These are phyloP conservation scores for Pelecanus crispus DNA, from an alignment of 2,113 vertebrate species.

Conservation along the genomic window DNA sequence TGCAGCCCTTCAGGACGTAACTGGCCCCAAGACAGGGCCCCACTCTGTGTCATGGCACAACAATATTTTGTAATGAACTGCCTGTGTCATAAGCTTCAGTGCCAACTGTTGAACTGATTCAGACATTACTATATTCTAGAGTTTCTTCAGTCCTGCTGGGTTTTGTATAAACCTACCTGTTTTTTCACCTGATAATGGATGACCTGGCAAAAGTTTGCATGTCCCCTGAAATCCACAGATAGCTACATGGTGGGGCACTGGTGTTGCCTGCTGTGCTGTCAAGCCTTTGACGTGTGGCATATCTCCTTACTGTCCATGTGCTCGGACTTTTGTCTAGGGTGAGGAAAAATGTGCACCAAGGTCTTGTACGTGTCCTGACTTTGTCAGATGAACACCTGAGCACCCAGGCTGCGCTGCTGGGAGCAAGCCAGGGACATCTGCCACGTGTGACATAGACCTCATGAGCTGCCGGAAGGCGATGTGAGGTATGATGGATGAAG, in stretches of 20 bases:
- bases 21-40: not conserved
- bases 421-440: not conserved
- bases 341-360: not conserved
- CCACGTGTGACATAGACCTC: rapidly evolving
- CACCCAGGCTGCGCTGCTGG: not conserved
- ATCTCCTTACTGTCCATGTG: not conserved
- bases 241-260: not conserved
- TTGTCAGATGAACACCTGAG: not conserved
- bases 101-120: not conserved
- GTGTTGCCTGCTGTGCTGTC: not conserved
- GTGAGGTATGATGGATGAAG: not conserved
- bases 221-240: not conserved
- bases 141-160: not conserved
- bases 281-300: rapidly evolving
- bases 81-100: not conserved
- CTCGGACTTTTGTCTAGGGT: not conserved
- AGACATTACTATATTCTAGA: not conserved
- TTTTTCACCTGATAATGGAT: not conserved
- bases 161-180: not conserved
- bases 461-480: rapidly evolving
- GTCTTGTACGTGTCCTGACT: not conserved
- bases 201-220: not conserved
- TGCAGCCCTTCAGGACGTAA: not conserved
- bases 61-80: not conserved
- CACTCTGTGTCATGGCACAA: not conserved